Evolutionary conservation across 2,797 vertebrate genomes (phyloP).

Genomic region (Nannoperca australis): DNA sequence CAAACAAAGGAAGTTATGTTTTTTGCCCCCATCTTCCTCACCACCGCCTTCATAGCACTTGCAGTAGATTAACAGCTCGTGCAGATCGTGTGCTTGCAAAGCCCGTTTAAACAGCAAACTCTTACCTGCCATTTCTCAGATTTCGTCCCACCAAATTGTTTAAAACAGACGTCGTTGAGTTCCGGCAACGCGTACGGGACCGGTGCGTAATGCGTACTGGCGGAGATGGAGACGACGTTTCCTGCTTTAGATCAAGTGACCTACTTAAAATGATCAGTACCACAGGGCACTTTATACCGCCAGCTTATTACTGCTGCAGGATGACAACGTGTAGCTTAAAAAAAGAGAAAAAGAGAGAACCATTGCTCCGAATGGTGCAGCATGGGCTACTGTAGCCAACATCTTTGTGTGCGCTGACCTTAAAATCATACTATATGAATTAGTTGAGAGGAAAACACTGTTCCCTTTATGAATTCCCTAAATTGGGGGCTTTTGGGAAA

Average conservation of each 20-base stretch:
- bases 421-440: not conserved
- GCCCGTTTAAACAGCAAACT: not conserved
- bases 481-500: not conserved
- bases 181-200: too few relatives aligned
- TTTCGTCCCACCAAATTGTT: not conserved
- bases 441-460: too few relatives aligned
- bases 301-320: too few relatives aligned
- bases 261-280: not conserved
- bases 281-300: too few relatives aligned
- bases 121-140: conserved; percentile 21
- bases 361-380: too few relatives aligned
- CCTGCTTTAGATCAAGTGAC: not conserved
- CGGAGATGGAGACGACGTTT: not conserved
- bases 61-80: not conserved
- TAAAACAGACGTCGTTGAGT: not conserved
- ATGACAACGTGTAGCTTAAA: not conserved
- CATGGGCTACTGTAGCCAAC: not conserved
- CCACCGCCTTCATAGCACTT: not conserved
- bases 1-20: too few relatives aligned
- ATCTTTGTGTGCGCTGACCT: not conserved
- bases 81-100: too few relatives aligned
- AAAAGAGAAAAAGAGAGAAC: not conserved
- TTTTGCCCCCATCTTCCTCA: not conserved
- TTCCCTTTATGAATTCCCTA: not conserved
- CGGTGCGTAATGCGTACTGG: not conserved